Conservation (phyloP, 2,797 vertebrate genomes). For the Diplodus sargus region DNA sequence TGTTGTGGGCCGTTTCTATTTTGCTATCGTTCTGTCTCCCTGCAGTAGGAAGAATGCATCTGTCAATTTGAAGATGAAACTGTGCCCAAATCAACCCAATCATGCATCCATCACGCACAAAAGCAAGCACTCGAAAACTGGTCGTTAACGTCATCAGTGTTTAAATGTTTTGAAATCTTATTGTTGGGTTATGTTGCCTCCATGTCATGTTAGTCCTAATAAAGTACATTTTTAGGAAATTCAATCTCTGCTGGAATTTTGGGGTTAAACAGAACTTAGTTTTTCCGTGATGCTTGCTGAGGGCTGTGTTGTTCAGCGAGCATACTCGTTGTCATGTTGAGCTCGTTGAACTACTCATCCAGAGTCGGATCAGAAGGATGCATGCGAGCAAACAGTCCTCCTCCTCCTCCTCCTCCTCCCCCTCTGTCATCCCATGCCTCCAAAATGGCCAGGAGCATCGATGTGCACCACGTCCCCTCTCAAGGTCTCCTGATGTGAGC, state of each 20-base stretch:
- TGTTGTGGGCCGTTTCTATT: no score
- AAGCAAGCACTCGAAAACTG: no score
- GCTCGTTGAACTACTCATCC: slow-evolving; percentile 55
- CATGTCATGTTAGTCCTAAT: no score
- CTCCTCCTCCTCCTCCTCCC: not conserved
- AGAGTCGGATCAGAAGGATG: slow-evolving; percentile 33
- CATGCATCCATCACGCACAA: no score
- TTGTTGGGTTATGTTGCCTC: no score
- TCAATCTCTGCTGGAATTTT: slow-evolving; percentile 4
- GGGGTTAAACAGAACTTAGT: slow-evolving; percentile 25
- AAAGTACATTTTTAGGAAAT: no score
- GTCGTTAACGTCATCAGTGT: no score
- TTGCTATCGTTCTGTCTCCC: no score
- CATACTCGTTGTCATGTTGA: slow-evolving; percentile 46
- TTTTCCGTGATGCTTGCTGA: not conserved
- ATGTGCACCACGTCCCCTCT: slow-evolving; percentile 35
- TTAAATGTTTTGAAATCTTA: no score
- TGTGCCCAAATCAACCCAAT: no score
- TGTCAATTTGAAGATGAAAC: no score
- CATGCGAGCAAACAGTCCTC: slow-evolving; percentile 7
- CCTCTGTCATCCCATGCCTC: not conserved
- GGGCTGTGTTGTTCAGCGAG: slow-evolving; percentile 39
- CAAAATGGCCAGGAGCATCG: slow-evolving; percentile 48
- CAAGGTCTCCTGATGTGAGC: slow-evolving; percentile 47
- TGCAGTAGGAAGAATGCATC: no score